Evolutionary conservation across 30 jellyfish, hydroid and myxozoan genomes (phyloP).

Genomic region (Aurelia sp.): DNA sequence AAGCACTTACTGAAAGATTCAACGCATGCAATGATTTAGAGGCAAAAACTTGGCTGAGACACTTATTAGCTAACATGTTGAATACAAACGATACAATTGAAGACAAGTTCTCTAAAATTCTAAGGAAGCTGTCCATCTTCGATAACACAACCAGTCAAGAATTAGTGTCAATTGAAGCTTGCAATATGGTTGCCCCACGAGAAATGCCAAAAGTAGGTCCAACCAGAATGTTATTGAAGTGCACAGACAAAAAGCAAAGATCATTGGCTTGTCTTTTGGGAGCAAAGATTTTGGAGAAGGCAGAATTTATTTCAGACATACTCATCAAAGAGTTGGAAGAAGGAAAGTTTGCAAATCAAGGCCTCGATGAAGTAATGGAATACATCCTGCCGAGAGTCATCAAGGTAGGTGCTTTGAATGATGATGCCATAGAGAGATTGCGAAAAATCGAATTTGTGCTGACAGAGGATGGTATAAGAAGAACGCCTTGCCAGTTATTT

Average conservation of each 20-base stretch:
- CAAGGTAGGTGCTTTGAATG: neutral
- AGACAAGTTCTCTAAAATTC: neutral
- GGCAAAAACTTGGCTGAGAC: neutral
- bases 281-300: slow-evolving; percentile 6
- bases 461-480: slow-evolving; percentile 28
- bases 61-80: neutral
- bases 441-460: slow-evolving; percentile 9
- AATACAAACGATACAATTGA: neutral
- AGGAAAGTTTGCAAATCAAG: neutral
- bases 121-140: slow-evolving; percentile 9
- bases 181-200: slow-evolving; percentile 15
- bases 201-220: slow-evolving; percentile 26
- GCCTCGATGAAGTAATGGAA: slow-evolving; percentile 2
- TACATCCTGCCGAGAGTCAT: slow-evolving; percentile 19
- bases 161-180: slow-evolving; percentile 14
- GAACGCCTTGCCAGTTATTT: slow-evolving; percentile 38
- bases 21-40: neutral
- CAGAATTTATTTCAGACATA: slow-evolving; percentile 3
- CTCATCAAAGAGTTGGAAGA: slow-evolving; percentile 16
- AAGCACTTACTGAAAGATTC: neutral
- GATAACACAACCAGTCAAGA: neutral
- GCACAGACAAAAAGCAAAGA: neutral
- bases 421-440: neutral
- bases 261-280: slow-evolving; percentile 25
- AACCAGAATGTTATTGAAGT: neutral